These are phyloP conservation scores for Flexamia atlantica DNA, from an alignment of 2,888 invertebrate genomes.

Conservation along the genomic window DNA sequence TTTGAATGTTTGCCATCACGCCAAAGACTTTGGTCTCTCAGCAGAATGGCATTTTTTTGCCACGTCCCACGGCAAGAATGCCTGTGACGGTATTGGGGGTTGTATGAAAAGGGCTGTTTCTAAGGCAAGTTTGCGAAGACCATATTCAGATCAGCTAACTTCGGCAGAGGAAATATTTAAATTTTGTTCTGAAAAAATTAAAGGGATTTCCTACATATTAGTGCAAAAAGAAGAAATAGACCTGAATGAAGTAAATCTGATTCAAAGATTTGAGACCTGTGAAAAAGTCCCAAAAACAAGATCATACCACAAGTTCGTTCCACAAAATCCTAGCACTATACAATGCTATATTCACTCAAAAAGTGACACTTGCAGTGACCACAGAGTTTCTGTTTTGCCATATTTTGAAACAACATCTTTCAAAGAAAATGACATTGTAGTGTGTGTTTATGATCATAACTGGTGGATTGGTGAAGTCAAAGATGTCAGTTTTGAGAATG, in stretches of 20 bases:
- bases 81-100: conserved; percentile 38
- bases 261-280: no score
- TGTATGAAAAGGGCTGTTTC: conserved; percentile 44
- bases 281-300: neutral
- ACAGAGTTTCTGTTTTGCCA: no score
- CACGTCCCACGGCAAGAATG: conserved; percentile 45
- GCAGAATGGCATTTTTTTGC: conserved; percentile 60
- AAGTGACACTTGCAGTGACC: no score
- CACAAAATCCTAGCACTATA: no score
- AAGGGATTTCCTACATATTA: conserved; percentile 25
- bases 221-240: neutral
- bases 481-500: no score
- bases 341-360: no score
- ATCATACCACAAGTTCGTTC: no score
- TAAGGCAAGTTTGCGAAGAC: conserved; percentile 27
- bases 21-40: conserved; percentile 34
- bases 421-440: no score
- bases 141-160: conserved; percentile 17
- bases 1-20: conserved; percentile 49
- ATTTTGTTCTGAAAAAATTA: conserved; percentile 32
- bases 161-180: conserved; percentile 32
- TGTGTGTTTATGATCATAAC: no score
- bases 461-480: no score
- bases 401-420: no score
- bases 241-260: no score